Percentiles rank a stretch among this genome's conserved stretches.
Conservation (phyloP, 2,797 vertebrate species). For the Craterocephalus amniculus region DNA sequence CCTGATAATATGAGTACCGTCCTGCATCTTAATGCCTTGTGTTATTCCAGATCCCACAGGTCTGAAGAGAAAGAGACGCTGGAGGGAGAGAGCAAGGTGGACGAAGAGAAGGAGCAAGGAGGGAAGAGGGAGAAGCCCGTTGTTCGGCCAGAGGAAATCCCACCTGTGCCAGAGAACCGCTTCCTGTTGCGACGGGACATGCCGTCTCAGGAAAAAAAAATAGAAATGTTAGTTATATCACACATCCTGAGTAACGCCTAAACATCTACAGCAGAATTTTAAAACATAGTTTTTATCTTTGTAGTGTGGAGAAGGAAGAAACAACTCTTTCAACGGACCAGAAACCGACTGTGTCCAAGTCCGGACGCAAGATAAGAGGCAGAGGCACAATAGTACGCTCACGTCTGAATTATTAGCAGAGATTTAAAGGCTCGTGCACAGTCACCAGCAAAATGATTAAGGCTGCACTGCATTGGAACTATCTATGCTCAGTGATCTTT, state of each 20-base stretch:
- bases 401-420: background rate
- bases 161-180: conserved; percentile 96
- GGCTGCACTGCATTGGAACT: background rate
- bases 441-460: background rate
- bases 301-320: conserved; percentile 86
- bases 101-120: conserved; percentile 80
- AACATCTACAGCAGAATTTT: background rate
- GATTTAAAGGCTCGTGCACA: background rate
- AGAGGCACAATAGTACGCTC: conserved; percentile 94
- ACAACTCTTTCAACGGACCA: conserved; percentile 77
- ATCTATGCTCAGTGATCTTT: background rate
- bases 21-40: background rate
- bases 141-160: conserved; percentile 96
- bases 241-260: background rate
- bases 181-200: conserved; percentile 93
- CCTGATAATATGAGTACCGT: background rate
- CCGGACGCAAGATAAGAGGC: conserved; percentile 96
- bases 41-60: conserved; percentile 60
- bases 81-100: conserved; percentile 79
- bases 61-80: conserved; percentile 77
- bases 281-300: conserved; percentile 23
- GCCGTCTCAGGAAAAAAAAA: conserved; percentile 81
- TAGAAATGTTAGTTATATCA: conserved; percentile 84
- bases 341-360: conserved; percentile 96
- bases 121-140: conserved; percentile 92